Evolutionary conservation across 2,797 vertebrate species (phyloP).

Genomic region (Gouania willdenowi): DNA sequence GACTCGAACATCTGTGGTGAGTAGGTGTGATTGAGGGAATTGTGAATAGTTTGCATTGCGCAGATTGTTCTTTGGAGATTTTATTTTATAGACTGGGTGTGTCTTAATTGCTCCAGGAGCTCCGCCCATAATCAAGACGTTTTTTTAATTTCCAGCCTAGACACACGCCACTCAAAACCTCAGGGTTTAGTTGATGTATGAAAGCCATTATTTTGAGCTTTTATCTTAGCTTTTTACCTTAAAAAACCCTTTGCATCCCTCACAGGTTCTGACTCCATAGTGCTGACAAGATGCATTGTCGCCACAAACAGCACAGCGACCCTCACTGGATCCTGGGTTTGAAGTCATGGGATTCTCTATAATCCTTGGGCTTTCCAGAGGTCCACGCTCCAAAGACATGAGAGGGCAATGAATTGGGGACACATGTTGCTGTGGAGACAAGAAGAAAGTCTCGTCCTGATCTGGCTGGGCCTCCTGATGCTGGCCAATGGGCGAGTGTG

Average conservation of each 20-base stretch:
- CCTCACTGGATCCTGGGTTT: constrained; percentile 77
- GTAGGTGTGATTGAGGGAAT: no score
- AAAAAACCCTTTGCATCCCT: constrained; percentile 90
- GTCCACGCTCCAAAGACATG: constrained; percentile 71
- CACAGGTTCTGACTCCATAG: constrained; percentile 92
- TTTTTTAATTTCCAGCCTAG: no score
- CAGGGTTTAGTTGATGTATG: no score
- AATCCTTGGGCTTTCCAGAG: constrained; percentile 70
- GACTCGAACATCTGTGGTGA: no score
- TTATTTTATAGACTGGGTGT: no score
- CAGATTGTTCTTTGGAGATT: no score
- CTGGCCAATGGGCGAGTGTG: constrained; percentile 61
- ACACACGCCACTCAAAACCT: no score
- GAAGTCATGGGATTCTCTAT: constrained; percentile 70
- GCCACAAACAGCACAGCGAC: constrained; percentile 92
- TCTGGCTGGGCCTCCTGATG: constrained; percentile 52
- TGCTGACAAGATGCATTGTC: constrained; percentile 97
- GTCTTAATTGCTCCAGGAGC: no score
- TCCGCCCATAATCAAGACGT: no score
- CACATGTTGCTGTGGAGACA: constrained; percentile 58
- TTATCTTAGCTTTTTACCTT: constrained; percentile 73
- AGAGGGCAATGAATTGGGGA: constrained; percentile 70
- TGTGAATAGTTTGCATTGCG: no score
- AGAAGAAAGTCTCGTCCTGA: constrained; percentile 60
- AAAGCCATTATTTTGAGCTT: no score